These are phyloP conservation scores for Acromyrmex charruanus DNA, from an alignment of 1,140 invertebrate species.

Conservation along the genomic window DNA sequence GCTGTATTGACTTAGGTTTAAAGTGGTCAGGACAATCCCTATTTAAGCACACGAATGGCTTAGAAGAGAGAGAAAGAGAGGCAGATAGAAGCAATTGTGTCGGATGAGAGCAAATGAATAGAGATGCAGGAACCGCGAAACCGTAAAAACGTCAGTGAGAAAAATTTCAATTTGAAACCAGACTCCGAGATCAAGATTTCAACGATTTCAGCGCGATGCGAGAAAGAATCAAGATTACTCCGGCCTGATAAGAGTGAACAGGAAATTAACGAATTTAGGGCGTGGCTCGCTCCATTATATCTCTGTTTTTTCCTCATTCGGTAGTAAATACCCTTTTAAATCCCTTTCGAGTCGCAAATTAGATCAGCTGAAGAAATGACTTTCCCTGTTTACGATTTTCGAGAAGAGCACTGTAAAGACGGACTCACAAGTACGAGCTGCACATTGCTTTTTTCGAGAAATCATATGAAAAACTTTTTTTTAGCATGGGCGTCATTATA, in stretches of 20 bases:
- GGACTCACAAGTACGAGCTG: not conserved
- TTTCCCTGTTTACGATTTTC: not conserved
- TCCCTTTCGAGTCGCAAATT: constrained; percentile 18
- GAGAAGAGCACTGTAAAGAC: not conserved
- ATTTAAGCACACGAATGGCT: not conserved
- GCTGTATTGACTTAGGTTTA: constrained; percentile 48
- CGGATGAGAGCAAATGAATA: constrained; percentile 33
- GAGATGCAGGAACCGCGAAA: constrained; percentile 14
- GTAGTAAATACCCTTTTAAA: constrained; percentile 7
- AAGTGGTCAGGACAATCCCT: constrained; percentile 39
- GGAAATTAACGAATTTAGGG: constrained; percentile 51
- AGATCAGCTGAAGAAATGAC: constrained; percentile 31
- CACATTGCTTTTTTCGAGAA: not conserved
- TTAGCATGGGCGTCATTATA: not conserved
- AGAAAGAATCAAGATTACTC: not conserved
- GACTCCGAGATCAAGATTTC: constrained; percentile 32
- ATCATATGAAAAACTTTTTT: not conserved
- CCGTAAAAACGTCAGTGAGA: constrained; percentile 21
- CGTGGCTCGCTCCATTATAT: constrained; percentile 19
- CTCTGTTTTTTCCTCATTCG: constrained; percentile 16
- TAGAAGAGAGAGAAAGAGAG: not conserved
- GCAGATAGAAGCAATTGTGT: constrained; percentile 24
- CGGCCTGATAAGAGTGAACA: not conserved
- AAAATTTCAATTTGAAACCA: constrained; percentile 48
- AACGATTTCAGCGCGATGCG: not conserved